Evolutionary conservation across 1,140 invertebrate species (phyloP), one percentile per base, ranked within the genome.

Genomic region (Hyles vespertilio): DNA sequence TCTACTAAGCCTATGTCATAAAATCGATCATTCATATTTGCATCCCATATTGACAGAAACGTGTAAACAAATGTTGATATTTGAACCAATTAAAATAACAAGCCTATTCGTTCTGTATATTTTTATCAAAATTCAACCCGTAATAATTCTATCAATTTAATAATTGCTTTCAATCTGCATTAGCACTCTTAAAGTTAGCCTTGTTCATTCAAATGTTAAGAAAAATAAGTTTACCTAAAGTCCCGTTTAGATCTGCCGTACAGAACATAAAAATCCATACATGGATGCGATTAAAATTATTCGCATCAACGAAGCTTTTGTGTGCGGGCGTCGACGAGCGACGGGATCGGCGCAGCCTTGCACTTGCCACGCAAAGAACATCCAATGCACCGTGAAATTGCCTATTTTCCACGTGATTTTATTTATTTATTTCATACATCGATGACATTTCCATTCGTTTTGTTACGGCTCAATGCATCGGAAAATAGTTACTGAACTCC

Each of bases 351-450:
- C 63, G 65, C 68, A 74, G 61, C 63, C 69, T 72, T 78, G 79
- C 81, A 79, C 75, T 77, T 65, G 71, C 77, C 73, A 74, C 74
- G 82, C 76, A 85, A 80, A 87, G 81, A 78, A 81, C 72, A 65
- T 48, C 73, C 82, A 84, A 87, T 87, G 82, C 84, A 89, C 79
- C 81, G 83, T 86, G 86, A 89, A 89, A 89, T 87, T 86, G 85
- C 79, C 85, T 86, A 87, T 89, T 87, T 87, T 86, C 85, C 85
- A 81, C 78, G 74, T 84, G 82, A 86, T 84, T 88, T 84, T 88
- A 86, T 87, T 84, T 85, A 87, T 85, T 87, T 85, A 83, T 85
- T 85, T 85, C 74, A 84, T 83, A 84, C 78, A 71, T 75, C 76
- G 72, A 85, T 83, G 76, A 80, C 71, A 81, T 77, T 80, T 70